Conservation (phyloP, 2,888 invertebrate species). For the Plebejus argus region DNA sequence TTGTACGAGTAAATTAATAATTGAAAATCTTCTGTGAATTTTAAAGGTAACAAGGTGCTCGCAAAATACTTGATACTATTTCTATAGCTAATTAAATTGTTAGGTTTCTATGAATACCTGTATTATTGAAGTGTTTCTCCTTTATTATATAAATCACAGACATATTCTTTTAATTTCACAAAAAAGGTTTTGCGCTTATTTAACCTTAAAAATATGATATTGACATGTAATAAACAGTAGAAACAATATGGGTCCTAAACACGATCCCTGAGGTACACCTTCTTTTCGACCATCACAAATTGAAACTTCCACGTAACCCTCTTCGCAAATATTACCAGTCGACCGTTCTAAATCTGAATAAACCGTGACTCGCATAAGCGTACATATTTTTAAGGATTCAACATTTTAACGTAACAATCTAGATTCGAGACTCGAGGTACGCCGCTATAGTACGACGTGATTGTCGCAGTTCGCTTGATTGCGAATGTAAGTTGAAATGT, state of each 20-base stretch:
- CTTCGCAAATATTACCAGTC: neutral
- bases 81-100: neutral
- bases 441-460: conserved; percentile 6
- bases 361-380: neutral
- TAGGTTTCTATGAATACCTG: neutral
- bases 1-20: conserved; percentile 6
- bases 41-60: neutral
- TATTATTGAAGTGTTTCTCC: neutral
- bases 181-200: neutral
- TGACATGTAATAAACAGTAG: neutral
- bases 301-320: conserved; percentile 11
- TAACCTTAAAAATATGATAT: neutral
- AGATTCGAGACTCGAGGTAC: neutral
- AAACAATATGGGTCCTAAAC: neutral
- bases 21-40: neutral
- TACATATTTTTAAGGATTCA: conserved; percentile 18
- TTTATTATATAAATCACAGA: neutral
- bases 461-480: conserved; percentile 32
- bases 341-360: conserved; percentile 1
- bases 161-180: neutral
- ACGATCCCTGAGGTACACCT: neutral
- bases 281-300: conserved; percentile 3
- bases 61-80: conserved; percentile 1
- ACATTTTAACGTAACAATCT: conserved; percentile 5
- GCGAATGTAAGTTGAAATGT: conserved; percentile 35